phyloP scores from a whole-genome alignment of 2,888 invertebrate species.

The Fabriciana adippe region DNA sequence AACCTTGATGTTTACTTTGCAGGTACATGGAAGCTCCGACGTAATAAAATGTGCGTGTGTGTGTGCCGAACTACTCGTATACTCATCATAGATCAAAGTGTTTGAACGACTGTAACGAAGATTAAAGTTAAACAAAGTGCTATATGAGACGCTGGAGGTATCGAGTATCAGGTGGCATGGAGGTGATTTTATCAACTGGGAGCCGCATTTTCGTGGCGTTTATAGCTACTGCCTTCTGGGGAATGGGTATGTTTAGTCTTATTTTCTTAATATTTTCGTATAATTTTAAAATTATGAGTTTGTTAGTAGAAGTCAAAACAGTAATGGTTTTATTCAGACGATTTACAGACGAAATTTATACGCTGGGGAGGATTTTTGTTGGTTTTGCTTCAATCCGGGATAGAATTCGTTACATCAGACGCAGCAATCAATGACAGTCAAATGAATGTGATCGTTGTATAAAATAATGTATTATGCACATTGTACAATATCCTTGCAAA shows the following conservation, averaged over 20 bases:
- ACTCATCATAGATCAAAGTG: constrained; percentile 31
- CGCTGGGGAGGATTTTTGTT: too few relatives aligned
- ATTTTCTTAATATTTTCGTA: not conserved
- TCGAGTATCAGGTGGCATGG: constrained; percentile 65
- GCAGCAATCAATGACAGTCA: too few relatives aligned
- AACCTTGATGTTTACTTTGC: constrained; percentile 46
- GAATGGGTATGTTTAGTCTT: constrained; percentile 66
- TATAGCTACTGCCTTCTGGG: constrained; percentile 74
- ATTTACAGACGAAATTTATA: too few relatives aligned
- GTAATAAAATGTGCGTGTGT: constrained; percentile 58
- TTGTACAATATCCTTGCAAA: not conserved
- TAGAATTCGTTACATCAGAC: too few relatives aligned
- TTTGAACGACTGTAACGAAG: constrained; percentile 41
- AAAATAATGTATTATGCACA: not conserved
- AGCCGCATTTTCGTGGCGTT: constrained; percentile 77
- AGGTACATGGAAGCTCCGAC: constrained; percentile 52
- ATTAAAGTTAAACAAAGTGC: constrained; percentile 44
- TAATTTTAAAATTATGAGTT: too few relatives aligned
- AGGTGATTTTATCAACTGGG: constrained; percentile 63
- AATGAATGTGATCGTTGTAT: not conserved
- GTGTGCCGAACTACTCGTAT: constrained; percentile 58
- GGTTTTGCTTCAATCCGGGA: too few relatives aligned
- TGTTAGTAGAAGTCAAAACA: too few relatives aligned
- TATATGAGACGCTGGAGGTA: constrained; percentile 44
- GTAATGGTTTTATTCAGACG: too few relatives aligned